Conservation (phyloP, 2,888 invertebrate species). For the Andrena chrysosceles region DNA sequence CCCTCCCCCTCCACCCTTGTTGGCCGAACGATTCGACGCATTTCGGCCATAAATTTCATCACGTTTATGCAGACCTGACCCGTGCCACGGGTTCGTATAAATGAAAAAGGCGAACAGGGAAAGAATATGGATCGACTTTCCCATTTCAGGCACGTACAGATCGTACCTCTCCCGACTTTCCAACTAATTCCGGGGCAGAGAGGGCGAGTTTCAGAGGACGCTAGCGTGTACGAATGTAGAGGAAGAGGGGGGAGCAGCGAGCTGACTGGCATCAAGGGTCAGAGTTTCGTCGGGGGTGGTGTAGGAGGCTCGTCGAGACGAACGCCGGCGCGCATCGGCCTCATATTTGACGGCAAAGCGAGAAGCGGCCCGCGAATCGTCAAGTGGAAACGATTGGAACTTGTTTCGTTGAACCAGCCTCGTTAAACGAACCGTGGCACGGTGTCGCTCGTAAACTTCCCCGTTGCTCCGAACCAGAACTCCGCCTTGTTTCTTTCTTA, state of each 20-base stretch:
- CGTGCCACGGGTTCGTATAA: constrained; percentile 47
- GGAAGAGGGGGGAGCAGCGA: not conserved
- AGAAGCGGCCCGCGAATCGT: constrained; percentile 38
- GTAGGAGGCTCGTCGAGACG: not conserved
- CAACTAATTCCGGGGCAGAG: constrained; percentile 64
- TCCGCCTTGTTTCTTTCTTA: not conserved
- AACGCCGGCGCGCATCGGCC: constrained; percentile 22
- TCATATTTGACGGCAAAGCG: constrained; percentile 53
- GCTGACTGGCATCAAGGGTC: not conserved
- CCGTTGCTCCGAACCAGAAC: not conserved
- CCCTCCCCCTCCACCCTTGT: not conserved
- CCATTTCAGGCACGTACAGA: constrained; percentile 68
- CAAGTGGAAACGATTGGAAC: constrained; percentile 13
- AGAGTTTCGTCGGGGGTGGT: not conserved
- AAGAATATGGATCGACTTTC: constrained; percentile 68
- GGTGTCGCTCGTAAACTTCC: constrained; percentile 23
- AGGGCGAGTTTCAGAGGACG: constrained; percentile 36
- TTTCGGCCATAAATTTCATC: constrained; percentile 62
- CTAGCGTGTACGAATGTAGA: constrained; percentile 1
- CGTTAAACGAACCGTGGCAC: constrained; percentile 23
- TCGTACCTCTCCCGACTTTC: constrained; percentile 70
- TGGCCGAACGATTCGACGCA: constrained; percentile 41
- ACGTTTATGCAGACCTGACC: constrained; percentile 60
- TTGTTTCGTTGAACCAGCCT: not conserved
- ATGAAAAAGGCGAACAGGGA: constrained; percentile 63